Conservation (phyloP, 2,797 vertebrate genomes). For the Nothura maculosa region DNA sequence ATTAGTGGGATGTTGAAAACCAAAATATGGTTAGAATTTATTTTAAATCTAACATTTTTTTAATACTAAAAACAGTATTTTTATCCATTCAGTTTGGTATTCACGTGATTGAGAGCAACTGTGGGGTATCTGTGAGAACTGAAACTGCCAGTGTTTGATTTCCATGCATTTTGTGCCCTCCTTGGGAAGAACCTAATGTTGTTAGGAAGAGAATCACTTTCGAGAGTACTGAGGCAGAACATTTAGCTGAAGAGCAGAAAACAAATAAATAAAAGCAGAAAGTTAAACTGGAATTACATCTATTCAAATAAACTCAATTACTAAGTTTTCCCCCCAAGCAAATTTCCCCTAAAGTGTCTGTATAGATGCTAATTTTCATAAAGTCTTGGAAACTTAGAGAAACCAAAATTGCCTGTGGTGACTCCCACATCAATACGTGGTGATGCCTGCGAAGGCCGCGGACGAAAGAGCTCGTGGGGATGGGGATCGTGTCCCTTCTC, state of each 20-base stretch:
- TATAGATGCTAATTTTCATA: not conserved
- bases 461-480: too few relatives aligned
- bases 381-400: not conserved
- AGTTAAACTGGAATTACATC: not conserved
- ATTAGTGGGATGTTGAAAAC: not conserved
- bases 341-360: not conserved
- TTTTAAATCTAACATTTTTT: not conserved
- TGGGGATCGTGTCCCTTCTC: fast-evolving
- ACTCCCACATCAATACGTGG: not conserved
- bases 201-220: not conserved
- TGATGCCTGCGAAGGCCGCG: fast-evolving
- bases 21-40: not conserved
- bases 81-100: not conserved
- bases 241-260: not conserved
- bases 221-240: not conserved
- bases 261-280: not conserved
- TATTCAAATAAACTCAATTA: not conserved
- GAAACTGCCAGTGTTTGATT: not conserved
- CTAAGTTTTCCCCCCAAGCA: not conserved
- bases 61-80: not conserved
- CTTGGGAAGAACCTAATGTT: not conserved
- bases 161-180: not conserved
- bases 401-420: not conserved
- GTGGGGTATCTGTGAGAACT: not conserved
- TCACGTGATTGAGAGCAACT: not conserved